Conservation (phyloP, 2,113 vertebrate genomes). For the Myotis brandtii region DNA sequence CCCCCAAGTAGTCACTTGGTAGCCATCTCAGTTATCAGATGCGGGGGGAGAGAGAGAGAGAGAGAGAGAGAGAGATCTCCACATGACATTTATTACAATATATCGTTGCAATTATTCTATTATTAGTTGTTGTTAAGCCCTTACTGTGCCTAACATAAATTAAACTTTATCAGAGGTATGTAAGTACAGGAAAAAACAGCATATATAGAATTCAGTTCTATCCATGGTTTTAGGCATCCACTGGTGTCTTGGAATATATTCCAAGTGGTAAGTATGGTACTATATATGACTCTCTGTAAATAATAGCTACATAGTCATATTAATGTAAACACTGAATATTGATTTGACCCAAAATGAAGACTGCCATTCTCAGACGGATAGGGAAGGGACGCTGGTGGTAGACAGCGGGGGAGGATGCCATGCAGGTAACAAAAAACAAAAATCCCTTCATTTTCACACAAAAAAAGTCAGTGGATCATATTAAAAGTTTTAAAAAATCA, state of each 20-base stretch:
- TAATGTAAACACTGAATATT: not conserved
- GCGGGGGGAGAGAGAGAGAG: not conserved
- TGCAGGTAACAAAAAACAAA: not conserved
- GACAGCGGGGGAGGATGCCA: not conserved
- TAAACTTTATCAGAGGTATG: not conserved
- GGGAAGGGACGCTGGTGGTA: not conserved
- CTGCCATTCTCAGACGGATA: not conserved
- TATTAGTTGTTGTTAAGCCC: not conserved
- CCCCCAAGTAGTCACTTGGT: not conserved
- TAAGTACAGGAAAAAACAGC: not conserved
- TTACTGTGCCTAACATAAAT: not conserved
- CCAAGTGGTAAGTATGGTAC: not conserved
- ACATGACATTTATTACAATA: not conserved
- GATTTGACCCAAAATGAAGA: slow-evolving; percentile 28
- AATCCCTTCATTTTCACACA: not conserved
- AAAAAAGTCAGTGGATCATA: not conserved
- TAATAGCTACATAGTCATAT: not conserved
- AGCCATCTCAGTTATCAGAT: not conserved
- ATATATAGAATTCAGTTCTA: not conserved
- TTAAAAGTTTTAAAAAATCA: not conserved
- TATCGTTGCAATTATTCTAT: not conserved
- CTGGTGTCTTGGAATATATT: not conserved
- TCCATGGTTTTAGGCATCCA: not conserved
- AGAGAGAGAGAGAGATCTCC: not conserved
- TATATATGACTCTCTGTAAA: not conserved